Base-by-base conservation (phyloP, 2,888 invertebrate species). In the Abscondita cerata region DNA sequence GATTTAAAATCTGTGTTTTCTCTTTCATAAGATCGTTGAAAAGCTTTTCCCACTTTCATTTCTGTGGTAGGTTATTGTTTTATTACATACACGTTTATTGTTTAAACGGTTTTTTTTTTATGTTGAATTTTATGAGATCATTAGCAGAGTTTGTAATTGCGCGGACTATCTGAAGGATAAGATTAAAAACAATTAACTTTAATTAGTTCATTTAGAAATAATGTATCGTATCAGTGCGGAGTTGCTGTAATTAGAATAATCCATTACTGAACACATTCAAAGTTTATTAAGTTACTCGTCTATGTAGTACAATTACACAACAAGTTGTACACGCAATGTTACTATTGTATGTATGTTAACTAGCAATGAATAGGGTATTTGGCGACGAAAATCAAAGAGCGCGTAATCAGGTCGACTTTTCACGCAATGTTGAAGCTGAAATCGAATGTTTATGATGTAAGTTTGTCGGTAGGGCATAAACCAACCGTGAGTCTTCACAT, bases 401-500 rank as follows among this genome's bases (percentile, higher is more conserved):
- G 73, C 72, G 70, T 72, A 75, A 77, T 77, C 71, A 75, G 78
- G 76, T 79, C 80, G 79, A 76, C 75, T 79, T 81, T 80, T 81
- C 78, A 80, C 75, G 81, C 74, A 76, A 77, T 73, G 75, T 67
- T 72, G 75, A 71, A 70, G 76, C 78, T 72, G 80, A 81, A 81
- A 80, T 79, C 76, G 78, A 80, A 77, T 75, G 59, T 52, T 19
- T 52, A 59, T 76, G 73, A 75, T 71, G 76, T 73, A 75, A 75
- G 61, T 36, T 51, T 65, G 65, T 66, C 66, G 69, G 66, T 59
- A 68, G 65, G 70, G 66, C 70, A 65, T 65, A 68, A 68, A 67
- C 68, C 69, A 70, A 71, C 69, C 68, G 66, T 68, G 69, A 57
- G 60, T 59, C 61, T 59, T 62, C 62, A n/a, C n/a, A 64, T 68